These are phyloP conservation scores for Psophia crepitans DNA, from an alignment of 2,113 vertebrate genomes.

Conservation along the genomic window DNA sequence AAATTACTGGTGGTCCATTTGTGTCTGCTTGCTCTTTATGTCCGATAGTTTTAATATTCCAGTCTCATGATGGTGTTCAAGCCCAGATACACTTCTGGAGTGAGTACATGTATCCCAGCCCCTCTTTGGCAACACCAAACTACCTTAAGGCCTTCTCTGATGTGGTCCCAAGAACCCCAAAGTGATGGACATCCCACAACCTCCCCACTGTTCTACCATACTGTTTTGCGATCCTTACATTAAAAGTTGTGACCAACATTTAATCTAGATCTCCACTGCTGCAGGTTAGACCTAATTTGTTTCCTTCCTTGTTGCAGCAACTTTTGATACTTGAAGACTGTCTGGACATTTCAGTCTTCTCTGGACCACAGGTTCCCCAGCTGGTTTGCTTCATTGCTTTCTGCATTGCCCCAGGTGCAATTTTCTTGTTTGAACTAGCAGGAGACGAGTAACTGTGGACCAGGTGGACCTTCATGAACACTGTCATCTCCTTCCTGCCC, in stretches of 20 bases:
- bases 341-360: not conserved
- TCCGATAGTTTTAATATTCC: not conserved
- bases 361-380: not conserved
- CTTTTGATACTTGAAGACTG: not conserved
- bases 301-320: not conserved
- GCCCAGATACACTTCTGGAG: not conserved
- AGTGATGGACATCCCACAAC: not conserved
- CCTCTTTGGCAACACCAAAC: no score
- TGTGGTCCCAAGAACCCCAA: not conserved
- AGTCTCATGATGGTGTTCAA: not conserved
- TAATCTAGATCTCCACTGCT: not conserved
- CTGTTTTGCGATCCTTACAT: not conserved
- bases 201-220: not conserved
- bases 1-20: not conserved
- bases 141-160: no score
- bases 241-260: not conserved
- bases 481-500: not conserved
- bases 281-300: not conserved
- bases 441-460: not conserved
- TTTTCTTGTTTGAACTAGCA: not conserved
- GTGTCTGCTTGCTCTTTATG: not conserved
- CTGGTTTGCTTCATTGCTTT: not conserved
- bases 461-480: not conserved
- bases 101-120: not conserved
- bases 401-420: not conserved